Percentiles rank a stretch among this genome's conserved stretches.
Evolutionary conservation across 1,140 invertebrate genomes (phyloP).

Genomic region (Coelopa frigida): DNA sequence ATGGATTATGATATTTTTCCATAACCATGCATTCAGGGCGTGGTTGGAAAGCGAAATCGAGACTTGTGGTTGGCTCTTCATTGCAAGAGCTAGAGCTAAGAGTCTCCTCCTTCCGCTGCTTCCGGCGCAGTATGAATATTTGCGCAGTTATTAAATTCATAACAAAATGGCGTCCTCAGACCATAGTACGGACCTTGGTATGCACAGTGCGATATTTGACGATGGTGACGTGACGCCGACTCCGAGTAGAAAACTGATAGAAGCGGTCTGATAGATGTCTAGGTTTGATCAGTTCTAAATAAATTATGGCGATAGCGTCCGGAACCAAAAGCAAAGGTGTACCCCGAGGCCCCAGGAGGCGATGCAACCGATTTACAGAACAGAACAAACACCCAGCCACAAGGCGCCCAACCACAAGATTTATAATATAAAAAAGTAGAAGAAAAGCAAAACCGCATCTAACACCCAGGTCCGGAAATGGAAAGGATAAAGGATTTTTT

Average conservation of each 20-base stretch:
- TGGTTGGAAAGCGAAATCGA: neutral
- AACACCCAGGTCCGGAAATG: conserved; percentile 7
- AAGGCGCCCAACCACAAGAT: too few species aligned
- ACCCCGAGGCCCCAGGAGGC: too few species aligned
- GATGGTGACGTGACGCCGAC: too few species aligned
- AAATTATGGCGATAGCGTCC: conserved; percentile 5
- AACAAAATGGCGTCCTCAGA: neutral
- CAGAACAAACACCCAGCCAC: too few species aligned
- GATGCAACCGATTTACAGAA: too few species aligned
- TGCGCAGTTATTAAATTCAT: neutral
- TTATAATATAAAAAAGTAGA: too few species aligned
- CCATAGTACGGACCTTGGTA: too few species aligned
- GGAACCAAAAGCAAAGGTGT: too few species aligned
- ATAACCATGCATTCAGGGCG: too few species aligned
- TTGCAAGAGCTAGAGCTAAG: neutral
- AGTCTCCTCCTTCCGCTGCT: neutral
- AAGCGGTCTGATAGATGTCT: conserved; percentile 12
- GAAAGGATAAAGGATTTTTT: conserved; percentile 13
- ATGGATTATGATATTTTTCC: conserved; percentile 43
- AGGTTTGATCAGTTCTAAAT: conserved; percentile 9
- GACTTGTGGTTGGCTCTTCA: neutral
- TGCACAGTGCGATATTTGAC: too few species aligned
- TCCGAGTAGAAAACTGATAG: too few species aligned
- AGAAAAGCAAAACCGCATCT: too few species aligned
- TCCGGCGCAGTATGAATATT: neutral